These are phyloP conservation scores for Gallinago media DNA, from an alignment of 2,113 vertebrate species.

Conservation along the genomic window DNA sequence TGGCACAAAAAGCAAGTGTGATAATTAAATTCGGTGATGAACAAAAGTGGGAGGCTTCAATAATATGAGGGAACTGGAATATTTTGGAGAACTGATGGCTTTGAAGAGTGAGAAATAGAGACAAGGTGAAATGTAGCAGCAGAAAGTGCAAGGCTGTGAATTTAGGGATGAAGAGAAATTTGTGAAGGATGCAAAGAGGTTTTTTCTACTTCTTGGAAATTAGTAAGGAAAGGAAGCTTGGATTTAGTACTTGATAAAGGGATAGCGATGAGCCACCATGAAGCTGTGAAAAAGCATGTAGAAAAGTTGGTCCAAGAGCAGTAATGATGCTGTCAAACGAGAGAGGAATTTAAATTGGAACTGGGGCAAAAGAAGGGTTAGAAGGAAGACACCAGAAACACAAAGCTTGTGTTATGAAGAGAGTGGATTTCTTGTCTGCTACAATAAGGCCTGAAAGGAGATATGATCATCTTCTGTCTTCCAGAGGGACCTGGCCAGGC, in stretches of 20 bases:
- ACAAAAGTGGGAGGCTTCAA: background rate
- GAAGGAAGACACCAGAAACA: background rate
- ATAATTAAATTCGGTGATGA: conserved; percentile 31
- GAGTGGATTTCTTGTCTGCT: background rate
- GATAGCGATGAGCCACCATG: background rate
- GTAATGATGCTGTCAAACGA: background rate
- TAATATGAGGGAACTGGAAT: background rate
- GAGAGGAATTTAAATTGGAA: background rate
- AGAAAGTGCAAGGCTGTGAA: background rate
- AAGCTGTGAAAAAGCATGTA: background rate
- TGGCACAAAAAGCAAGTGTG: background rate
- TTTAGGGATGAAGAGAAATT: background rate
- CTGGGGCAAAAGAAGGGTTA: background rate
- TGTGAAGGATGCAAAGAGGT: background rate
- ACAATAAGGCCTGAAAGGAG: background rate
- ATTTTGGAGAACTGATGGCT: background rate
- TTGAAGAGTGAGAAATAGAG: background rate
- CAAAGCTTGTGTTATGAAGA: background rate
- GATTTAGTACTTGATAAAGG: background rate
- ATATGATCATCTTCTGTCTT: background rate
- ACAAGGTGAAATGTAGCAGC: background rate
- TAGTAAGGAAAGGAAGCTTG: background rate
- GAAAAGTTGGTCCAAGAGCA: background rate
- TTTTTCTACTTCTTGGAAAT: background rate
- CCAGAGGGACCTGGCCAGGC: no score